Base-by-base conservation (phyloP, 2,113 vertebrate genomes). In the Onychostruthus taczanowskii region DNA sequence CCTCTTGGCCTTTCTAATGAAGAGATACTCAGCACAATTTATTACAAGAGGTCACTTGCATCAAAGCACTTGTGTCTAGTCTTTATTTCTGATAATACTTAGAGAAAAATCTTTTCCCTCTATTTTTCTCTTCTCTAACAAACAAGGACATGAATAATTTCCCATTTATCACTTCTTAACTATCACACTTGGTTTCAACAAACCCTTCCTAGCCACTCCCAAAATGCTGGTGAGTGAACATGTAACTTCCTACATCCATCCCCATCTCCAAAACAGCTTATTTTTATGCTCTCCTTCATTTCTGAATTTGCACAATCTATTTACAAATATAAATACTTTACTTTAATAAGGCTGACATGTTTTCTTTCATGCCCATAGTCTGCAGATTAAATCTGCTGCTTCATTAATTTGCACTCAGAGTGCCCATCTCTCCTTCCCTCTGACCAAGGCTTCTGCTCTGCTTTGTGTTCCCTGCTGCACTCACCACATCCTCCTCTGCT, bases 401-500 rank as follows among this genome's bases (percentile, higher is more conserved):
- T 56, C n/a, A 78, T 50, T 46, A 69, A 87, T 66, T 35, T 76
- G 27, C 37, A 74, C 20, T 58, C n/a, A 11, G 41, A 46, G 43
- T 23, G 7, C 16, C 2, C 0, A 0, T 52, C 44, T 47, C 43
- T 74, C 24, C 41, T 67, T 47, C 59, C 20, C 47, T 67, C 10
- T 1, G 58, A 47, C 27, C 53, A 21, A 15, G 6, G 39, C 23
- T 64, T 59, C 58, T 67, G 43, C 47, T 64, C 7, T 8, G 26
- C n/a, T 73, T 62, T 73, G 37, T 67, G 33, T 26, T 67, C 37
- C 69, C 69, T 72, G 79, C 26, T 72, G 46, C n/a, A 44, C 20
- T 74, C 7, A 8, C 26, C 52, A 43, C 30, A 62, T 81, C 70
- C 37, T 33, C 46, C 64, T 68, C 16, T 46, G n/a, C 70, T 66